Evolutionary conservation across 2,888 invertebrate genomes (phyloP).

Genomic region (Caenorhabditis zanzibari): DNA sequence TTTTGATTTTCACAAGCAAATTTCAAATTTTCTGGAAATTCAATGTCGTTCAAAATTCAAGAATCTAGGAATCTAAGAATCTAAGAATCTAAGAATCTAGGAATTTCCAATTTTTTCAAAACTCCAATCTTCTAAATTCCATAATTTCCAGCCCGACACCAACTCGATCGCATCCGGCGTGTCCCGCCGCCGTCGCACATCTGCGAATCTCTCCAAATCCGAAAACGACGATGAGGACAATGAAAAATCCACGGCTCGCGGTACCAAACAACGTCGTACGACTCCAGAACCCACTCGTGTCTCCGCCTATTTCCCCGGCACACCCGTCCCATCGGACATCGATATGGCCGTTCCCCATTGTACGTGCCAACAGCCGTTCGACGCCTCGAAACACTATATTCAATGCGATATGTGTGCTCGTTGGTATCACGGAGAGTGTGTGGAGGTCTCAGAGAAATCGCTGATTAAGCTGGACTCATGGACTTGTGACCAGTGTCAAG

Average conservation of each 20-base stretch:
- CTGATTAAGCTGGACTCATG: slow-evolving; percentile 92
- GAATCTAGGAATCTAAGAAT: not conserved
- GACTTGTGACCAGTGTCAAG: slow-evolving; percentile 85
- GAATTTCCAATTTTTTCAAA: no score
- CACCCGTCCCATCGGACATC: slow-evolving; percentile 1
- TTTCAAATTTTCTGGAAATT: not conserved
- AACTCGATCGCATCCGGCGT: slow-evolving; percentile 50
- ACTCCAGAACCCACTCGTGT: not conserved
- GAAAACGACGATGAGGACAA: slow-evolving; percentile 30
- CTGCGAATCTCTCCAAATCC: slow-evolving; percentile 55
- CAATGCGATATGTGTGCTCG: slow-evolving; percentile 98
- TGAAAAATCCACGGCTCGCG: no score
- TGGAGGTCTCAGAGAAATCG: slow-evolving; percentile 93
- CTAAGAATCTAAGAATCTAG: not conserved
- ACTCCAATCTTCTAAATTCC: not conserved
- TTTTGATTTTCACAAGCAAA: no score
- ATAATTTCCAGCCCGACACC: slow-evolving; percentile 14
- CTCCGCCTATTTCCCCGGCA: slow-evolving; percentile 1
- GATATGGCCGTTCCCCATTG: slow-evolving; percentile 62
- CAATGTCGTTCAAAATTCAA: no score
- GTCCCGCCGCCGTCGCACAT: slow-evolving; percentile 58
- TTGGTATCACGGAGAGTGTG: slow-evolving; percentile 99
- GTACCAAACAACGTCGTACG: slow-evolving; percentile 50
- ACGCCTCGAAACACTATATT: slow-evolving; percentile 88
- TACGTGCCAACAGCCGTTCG: slow-evolving; percentile 69